Evolutionary conservation across 1,140 invertebrate genomes (phyloP), one percentile per base, ranked within the genome.

Genomic region (Theocolax elegans): DNA sequence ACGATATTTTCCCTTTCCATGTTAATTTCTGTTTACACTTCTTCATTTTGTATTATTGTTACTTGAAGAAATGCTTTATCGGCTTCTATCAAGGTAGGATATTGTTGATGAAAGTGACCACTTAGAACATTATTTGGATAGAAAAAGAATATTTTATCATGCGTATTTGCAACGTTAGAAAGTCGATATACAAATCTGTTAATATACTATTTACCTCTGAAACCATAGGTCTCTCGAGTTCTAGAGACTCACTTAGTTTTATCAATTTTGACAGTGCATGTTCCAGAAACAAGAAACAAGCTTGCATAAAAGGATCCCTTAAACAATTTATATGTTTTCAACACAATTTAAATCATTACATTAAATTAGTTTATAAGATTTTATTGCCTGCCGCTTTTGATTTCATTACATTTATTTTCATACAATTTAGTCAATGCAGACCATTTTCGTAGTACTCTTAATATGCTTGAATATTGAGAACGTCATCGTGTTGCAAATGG

Each of bases 221-320:
- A 42, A 42, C 10, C 12, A 42, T 42, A 42, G 40, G 12, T 12
- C 38, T 31, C 12, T 35, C 10, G 23, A 9, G 7, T 38, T 59
- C 21, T 12, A 59, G n/a, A 59, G 9, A 21, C 38, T 38, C 23
- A 59, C 38, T 59, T 35, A n/a, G 25, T 59, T 31, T 31, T 42
- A 31, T 31, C 38, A 59, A n/a, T 17, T 15, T 59, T 38, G 31
- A 38, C n/a, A 40, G 35, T 12, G 29, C n/a, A 59, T 15, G 56
- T n/a, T n/a, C n/a, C n/a, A n/a, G n/a, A n/a, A n/a, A n/a, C n/a
- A n/a, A n/a, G n/a, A n/a, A n/a, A n/a, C n/a, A n/a, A n/a, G n/a
- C n/a, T n/a, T n/a, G n/a, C 29, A 17, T 59, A n/a, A 21, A 59
- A n/a, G 56, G 31, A 19, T 21, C 38, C 25, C 17, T 13, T 31